Evolutionary conservation across 1,140 invertebrate species (phyloP), one percentile per base, ranked within the genome.

Genomic region (Anastrepha obliqua): DNA sequence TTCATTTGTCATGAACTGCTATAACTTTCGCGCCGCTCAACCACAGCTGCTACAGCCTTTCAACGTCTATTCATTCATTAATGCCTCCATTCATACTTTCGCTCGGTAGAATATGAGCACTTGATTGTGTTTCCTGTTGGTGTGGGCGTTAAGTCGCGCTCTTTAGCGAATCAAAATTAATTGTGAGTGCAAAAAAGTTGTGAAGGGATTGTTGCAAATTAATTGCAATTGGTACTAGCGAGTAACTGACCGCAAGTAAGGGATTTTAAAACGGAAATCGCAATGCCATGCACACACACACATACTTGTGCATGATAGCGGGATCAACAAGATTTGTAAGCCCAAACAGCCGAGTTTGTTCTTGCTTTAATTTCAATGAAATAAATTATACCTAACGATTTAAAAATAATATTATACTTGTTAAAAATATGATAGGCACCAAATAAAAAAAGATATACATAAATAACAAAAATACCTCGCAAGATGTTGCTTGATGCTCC

Each of bases 161-260:
- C 74, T 81, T 58, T 55, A 81, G 44, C 20, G 47, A 81, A 81
- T 81, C 44, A 81, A 51, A 81, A 51, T 55, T 55, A 81, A 55
- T 81, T 81, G 47, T 29, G 74, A 74, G 70, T 47, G 42, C 70
- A 74, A 58, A 51, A 20, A 29, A 9, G 64, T 47, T 74, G 74
- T 81, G 47, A 81, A 81, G 74, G 74, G 74, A 81, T 81, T 58
- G 51, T 81, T 81, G 74, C 74, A 81, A 81, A 81, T 81, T 81
- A 81, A 81, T 81, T 55, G 44, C 47, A n/a, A 55, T 11, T 29
- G 2, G 39, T n/a, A 62, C 55, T 81, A 55, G 74, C 74, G 9
- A 11, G 2, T 81, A 81, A 42, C n/a, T 55, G 74, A 81, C 74
- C 74, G 47, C 74, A 81, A 81, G 20, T 81, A 55, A 81, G n/a